Percentiles rank a stretch among this genome's conserved stretches.
These are phyloP conservation scores for Thera obeliscata DNA, from an alignment of 2,888 invertebrate genomes.

Conservation along the genomic window DNA sequence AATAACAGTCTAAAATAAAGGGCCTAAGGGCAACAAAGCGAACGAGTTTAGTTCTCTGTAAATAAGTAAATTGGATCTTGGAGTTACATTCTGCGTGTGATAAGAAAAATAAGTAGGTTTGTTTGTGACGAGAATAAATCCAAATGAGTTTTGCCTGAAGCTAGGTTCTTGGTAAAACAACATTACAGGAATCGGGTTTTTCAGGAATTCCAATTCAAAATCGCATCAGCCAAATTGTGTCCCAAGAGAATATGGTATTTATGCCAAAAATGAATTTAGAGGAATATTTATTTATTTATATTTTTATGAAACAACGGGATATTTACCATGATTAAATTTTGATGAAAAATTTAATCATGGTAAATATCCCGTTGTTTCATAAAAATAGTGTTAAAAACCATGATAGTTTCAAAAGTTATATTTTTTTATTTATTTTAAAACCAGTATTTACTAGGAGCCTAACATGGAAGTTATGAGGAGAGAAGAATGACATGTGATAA, in stretches of 20 bases:
- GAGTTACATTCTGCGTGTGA: constrained; percentile 4
- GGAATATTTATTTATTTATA: no score
- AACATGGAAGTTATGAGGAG: no score
- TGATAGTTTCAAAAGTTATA: no score
- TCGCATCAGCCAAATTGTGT: not conserved
- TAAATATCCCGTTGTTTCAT: no score
- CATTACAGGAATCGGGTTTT: not conserved
- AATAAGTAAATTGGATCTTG: constrained; percentile 6
- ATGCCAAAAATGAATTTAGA: not conserved
- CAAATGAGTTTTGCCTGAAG: not conserved
- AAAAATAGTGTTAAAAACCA: no score
- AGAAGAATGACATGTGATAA: no score
- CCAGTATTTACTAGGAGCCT: no score
- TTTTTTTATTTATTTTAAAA: no score
- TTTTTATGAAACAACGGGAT: no score
- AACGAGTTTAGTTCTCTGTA: constrained; percentile 7
- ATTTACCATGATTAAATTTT: no score
- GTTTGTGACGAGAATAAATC: not conserved
- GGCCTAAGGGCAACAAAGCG: constrained; percentile 5
- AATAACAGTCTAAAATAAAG: not conserved
- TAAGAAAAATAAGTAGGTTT: not conserved
- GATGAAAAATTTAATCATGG: no score
- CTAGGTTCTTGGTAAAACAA: not conserved
- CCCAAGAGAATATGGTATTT: not conserved
- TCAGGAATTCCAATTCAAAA: not conserved